Percentiles rank a stretch among this genome's conserved stretches.
Conservation (phyloP, 2,888 invertebrate genomes). For the Drosophila koepferae region DNA sequence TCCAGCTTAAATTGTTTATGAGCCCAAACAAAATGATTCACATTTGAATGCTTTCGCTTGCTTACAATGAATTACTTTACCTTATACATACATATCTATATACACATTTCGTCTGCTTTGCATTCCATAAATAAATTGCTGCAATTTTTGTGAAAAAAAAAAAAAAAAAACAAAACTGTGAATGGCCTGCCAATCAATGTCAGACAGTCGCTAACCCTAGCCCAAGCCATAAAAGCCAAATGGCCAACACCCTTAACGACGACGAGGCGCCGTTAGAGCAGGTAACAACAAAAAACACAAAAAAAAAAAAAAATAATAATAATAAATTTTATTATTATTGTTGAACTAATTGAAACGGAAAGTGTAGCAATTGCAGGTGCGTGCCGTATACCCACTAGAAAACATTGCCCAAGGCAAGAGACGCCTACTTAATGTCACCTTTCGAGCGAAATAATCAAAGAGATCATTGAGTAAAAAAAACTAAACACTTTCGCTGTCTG, state of each 20-base stretch:
- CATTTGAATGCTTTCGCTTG: not conserved
- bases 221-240: slow-evolving; percentile 57
- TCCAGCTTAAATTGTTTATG: not conserved
- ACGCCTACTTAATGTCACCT: slow-evolving; percentile 69
- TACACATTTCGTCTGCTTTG: slow-evolving; percentile 20
- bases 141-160: slow-evolving; percentile 22
- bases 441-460: slow-evolving; percentile 57
- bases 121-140: slow-evolving; percentile 35
- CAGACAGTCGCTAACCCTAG: slow-evolving; percentile 23
- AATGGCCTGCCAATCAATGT: slow-evolving; percentile 45
- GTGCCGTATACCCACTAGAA: slow-evolving; percentile 12
- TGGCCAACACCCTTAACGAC: slow-evolving; percentile 43
- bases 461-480: slow-evolving; percentile 8
- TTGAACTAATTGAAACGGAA: slow-evolving; percentile 47
- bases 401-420: slow-evolving; percentile 46
- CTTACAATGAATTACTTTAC: not conserved
- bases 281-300: slow-evolving; percentile 14
- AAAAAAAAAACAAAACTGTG: slow-evolving; percentile 5
- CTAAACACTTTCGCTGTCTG: slow-evolving; percentile 62
- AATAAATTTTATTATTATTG: slow-evolving; percentile 20
- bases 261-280: slow-evolving; percentile 48
- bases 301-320: not conserved
- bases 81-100: not conserved
- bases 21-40: not conserved
- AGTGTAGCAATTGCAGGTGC: slow-evolving; percentile 42